Evolutionary conservation across 2,888 invertebrate genomes (phyloP), one percentile per base, ranked within the genome.

Genomic region (Heliconius hortense): DNA sequence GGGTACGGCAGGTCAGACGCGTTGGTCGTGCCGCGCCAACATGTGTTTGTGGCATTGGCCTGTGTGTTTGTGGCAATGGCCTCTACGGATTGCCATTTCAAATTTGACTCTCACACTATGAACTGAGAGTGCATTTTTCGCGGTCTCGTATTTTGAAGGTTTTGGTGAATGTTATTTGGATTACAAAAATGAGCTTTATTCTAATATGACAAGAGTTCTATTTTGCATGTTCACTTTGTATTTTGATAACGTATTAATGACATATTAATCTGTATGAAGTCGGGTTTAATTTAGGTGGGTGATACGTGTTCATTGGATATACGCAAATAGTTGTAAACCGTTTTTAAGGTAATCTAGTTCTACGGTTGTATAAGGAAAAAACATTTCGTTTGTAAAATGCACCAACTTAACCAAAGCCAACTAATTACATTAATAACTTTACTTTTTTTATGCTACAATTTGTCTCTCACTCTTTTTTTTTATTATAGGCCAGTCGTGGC

Each of bases 21-120:
- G 64, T 77, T 90, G 90, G 91, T 74, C 84, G 82, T 59, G 80
- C 83, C 83, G 82, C 82, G 83, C 88, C 85, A 90, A 90, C 92
- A 92, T 92, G 90, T 92, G 92, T 91, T 91, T 89, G 90, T 91
- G 89, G 89, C 89, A 88, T 88, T 90, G 89, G 90, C 90, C 90
- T 87, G 82, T 87, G 86, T 83, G 83, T 83, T 83, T 83, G 85
- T 85, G 84, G 82, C 85, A 84, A 82, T 85, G 82, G 85, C 84
- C 84, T 85, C 80, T 83, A 77, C 76, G 77, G 53, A 77, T 78
- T 79, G 77, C 78, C 82, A 82, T 81, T 82, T 80, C 75, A 89
- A 87, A 84, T 83, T 85, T 79, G 79, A 84, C 89, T 84, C 43
- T 83, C 64, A 10, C 0, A 3, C 7, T 13, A 13, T 1, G 0